These are phyloP conservation scores for Bungarus multicinctus DNA, from an alignment of 2,113 vertebrate genomes.

Conservation along the genomic window DNA sequence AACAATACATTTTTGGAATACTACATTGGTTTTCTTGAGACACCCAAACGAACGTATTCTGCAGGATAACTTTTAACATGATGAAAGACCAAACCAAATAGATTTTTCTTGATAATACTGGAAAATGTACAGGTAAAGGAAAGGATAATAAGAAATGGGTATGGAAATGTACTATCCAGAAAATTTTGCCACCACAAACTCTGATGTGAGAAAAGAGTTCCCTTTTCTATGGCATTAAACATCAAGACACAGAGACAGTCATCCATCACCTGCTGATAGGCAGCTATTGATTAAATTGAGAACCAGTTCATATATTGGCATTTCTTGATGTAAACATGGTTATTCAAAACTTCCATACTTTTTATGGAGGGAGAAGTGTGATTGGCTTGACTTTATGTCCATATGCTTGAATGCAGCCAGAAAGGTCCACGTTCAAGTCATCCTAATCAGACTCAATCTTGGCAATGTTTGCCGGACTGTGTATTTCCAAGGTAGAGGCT, in stretches of 20 bases:
- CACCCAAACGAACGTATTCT: neutral
- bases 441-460: neutral
- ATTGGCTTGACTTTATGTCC: neutral
- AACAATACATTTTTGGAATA: constrained; percentile 30
- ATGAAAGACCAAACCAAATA: neutral
- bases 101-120: neutral
- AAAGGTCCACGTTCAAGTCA: neutral
- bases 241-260: neutral
- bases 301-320: neutral
- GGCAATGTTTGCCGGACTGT: neutral
- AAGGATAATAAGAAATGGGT: neutral
- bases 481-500: neutral
- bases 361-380: neutral
- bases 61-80: neutral
- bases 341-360: neutral
- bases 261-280: neutral
- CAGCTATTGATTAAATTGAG: neutral
- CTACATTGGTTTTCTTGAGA: constrained; percentile 1
- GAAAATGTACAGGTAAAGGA: neutral
- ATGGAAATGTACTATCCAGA: neutral
- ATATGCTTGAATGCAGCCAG: neutral
- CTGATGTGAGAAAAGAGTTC: neutral
- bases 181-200: neutral
- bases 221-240: neutral
- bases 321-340: neutral